phyloP scores from a whole-genome alignment of 2,797 vertebrate genomes.

The Centroberyx gerrardi region DNA sequence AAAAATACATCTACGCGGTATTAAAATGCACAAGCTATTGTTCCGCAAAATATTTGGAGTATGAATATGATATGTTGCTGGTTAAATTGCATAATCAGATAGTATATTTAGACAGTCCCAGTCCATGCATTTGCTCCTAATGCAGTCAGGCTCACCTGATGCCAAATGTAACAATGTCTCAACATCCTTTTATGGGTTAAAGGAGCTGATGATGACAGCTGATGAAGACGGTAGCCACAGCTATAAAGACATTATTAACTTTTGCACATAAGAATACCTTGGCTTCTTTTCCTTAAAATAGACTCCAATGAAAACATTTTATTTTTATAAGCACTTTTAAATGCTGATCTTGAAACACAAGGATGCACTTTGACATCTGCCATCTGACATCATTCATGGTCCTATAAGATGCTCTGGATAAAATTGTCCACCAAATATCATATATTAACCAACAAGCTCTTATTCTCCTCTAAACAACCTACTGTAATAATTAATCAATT shows the following conservation, averaged over 20 bases:
- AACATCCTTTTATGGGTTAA: too few species aligned
- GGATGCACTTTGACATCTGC: background rate
- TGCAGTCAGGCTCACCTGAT: too few species aligned
- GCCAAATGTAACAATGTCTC: too few species aligned
- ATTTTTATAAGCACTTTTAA: background rate
- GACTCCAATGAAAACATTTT: background rate
- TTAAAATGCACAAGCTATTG: background rate
- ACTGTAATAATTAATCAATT: conserved; percentile 4
- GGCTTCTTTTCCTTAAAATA: background rate
- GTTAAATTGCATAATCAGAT: too few species aligned
- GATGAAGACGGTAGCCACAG: too few species aligned
- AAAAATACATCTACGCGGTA: background rate
- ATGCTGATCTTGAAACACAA: background rate
- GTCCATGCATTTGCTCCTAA: too few species aligned
- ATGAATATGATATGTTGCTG: background rate
- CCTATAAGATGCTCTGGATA: background rate
- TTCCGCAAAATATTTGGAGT: background rate
- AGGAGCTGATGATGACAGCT: too few species aligned
- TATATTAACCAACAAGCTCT: background rate
- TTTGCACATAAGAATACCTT: too few species aligned
- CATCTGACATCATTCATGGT: background rate
- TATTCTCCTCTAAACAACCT: conserved; percentile 16
- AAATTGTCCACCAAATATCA: background rate
- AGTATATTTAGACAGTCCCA: too few species aligned
- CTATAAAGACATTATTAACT: too few species aligned